Evolutionary conservation across 2,113 vertebrate species (phyloP).

Genomic region (Amphiprion percula): DNA sequence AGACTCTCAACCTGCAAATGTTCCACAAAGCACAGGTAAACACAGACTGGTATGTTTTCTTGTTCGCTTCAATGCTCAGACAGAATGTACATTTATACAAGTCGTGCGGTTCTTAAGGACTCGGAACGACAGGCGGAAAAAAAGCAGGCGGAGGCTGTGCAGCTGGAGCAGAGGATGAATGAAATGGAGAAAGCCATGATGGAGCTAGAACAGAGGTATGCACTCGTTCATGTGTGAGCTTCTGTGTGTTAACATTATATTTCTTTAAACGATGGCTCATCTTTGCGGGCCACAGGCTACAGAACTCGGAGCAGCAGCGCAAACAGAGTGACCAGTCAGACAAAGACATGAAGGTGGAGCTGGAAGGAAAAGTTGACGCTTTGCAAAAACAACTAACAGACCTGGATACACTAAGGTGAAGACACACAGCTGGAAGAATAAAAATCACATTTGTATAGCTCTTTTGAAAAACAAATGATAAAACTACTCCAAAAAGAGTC

Average conservation of each 20-base stretch:
- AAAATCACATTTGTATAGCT: no score
- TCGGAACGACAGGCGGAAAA: conserved; percentile 88
- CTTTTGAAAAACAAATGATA: neutral
- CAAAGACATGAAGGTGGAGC: conserved; percentile 87
- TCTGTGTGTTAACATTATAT: neutral
- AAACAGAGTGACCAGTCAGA: conserved; percentile 87
- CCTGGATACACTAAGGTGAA: conserved; percentile 89
- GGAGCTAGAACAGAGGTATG: conserved; percentile 92
- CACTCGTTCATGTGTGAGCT: neutral
- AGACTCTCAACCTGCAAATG: conserved; percentile 97
- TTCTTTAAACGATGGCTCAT: neutral
- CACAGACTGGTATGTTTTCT: no score
- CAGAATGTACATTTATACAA: neutral
- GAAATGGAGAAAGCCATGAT: conserved; percentile 89
- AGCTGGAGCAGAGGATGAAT: conserved; percentile 90
- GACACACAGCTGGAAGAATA: neutral
- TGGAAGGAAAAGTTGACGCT: conserved; percentile 83
- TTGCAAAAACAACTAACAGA: conserved; percentile 90
- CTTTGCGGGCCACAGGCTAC: conserved; percentile 80
- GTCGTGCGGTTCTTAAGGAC: conserved; percentile 79
- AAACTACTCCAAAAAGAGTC: no score
- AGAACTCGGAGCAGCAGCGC: conserved; percentile 86
- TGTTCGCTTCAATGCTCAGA: neutral
- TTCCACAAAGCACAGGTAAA: conserved; percentile 95
- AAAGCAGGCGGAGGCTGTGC: conserved; percentile 88